Evolutionary conservation across 1,140 invertebrate genomes (phyloP).

Genomic region (Gryon sp.): DNA sequence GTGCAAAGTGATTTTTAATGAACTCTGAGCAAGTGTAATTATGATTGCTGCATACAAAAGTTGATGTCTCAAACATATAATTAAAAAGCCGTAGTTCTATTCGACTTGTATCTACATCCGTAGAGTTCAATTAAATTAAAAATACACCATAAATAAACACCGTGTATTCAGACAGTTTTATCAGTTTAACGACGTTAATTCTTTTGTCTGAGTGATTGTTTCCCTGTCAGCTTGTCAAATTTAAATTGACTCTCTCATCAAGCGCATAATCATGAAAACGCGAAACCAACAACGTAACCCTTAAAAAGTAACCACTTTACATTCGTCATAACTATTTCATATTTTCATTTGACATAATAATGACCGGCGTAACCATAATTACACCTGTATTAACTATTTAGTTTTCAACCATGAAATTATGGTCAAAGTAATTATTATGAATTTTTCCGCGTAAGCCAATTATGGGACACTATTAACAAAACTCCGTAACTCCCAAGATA

Average conservation of each 20-base stretch:
- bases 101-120: not conserved
- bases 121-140: conserved; percentile 8
- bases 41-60: conserved; percentile 10
- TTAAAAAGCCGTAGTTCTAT: conserved; percentile 9
- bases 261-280: conserved; percentile 11
- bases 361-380: conserved; percentile 41
- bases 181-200: conserved; percentile 18
- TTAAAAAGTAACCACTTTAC: conserved; percentile 19
- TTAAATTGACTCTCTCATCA: conserved; percentile 42
- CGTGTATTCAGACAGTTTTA: too few relatives aligned
- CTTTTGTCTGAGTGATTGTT: conserved; percentile 24
- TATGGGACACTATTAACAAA: conserved; percentile 37
- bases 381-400: conserved; percentile 47
- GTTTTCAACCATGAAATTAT: conserved; percentile 47
- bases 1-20: conserved; percentile 1
- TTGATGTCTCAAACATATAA: not conserved
- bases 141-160: conserved; percentile 1
- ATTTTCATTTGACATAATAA: conserved; percentile 44
- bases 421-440: conserved; percentile 30
- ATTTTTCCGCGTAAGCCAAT: conserved; percentile 28
- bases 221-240: conserved; percentile 30
- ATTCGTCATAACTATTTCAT: conserved; percentile 35
- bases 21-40: not conserved
- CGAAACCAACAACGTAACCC: conserved; percentile 19
- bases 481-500: not conserved